Conservation (phyloP, 2,797 vertebrate species). For the Sebastes umbrosus region DNA sequence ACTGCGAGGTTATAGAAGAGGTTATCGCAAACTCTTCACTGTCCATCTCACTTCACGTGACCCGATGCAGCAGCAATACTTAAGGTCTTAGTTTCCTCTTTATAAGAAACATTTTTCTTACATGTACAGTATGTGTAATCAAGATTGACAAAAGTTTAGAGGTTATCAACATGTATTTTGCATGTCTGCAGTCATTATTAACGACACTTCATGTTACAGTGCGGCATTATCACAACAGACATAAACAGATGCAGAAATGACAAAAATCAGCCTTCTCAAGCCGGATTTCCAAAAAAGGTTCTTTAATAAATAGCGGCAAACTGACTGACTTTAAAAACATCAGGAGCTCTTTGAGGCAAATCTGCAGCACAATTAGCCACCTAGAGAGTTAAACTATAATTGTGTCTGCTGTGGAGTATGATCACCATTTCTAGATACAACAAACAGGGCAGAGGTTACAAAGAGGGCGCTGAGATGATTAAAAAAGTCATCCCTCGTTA, state of each 20-base stretch:
- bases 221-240: not conserved
- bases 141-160: not conserved
- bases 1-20: slow-evolving; percentile 33
- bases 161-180: slow-evolving; percentile 16
- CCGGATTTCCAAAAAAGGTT: slow-evolving; percentile 43
- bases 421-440: slow-evolving; percentile 9
- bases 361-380: slow-evolving; percentile 16
- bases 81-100: not conserved
- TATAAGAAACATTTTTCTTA: not conserved
- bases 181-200: not conserved
- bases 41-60: slow-evolving; percentile 16
- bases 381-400: slow-evolving; percentile 5
- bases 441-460: slow-evolving; percentile 9
- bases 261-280: slow-evolving; percentile 14
- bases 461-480: not conserved
- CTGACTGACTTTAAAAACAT: slow-evolving; percentile 60
- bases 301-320: slow-evolving; percentile 77
- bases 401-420: slow-evolving; percentile 17
- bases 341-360: slow-evolving; percentile 40
- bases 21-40: slow-evolving; percentile 47
- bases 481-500: not conserved
- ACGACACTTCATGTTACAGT: slow-evolving; percentile 3
- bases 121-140: not conserved
- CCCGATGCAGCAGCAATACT: not conserved
- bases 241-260: not conserved